Base-by-base conservation (phyloP, 2,888 invertebrate genomes). In the Sarcophaga subvicina region DNA sequence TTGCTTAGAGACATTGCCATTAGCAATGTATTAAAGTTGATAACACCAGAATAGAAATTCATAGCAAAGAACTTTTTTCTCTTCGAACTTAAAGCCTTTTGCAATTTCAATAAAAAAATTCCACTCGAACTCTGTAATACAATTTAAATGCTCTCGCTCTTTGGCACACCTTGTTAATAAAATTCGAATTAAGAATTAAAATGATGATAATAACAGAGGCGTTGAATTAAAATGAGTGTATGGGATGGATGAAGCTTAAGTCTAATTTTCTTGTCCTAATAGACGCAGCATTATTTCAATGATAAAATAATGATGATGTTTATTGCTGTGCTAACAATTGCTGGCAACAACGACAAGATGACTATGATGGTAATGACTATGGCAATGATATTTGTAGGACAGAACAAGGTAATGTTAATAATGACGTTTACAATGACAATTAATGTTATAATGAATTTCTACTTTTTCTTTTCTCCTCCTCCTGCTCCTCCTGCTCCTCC, bases 221-320 rank as follows among this genome's bases (percentile, higher is more conserved):
- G 62, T 20, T 20, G 10, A 20, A 59, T 17, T 14, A 10, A 54
- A 17, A 27, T 17, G 54, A 25, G 17, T 22, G 27, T 4, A 14
- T 54, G 54, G 17, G 27, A 70, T 11, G 5, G 3, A 64, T 11
- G 17, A 67, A 4, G 37, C 27, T 37, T 27, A 76, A 17, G 14
- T 37, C 59, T 66, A 14, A 20, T 67, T 45, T 67, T 66, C 27
- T 76, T 77, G 66, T 66, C 54, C 64, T 76, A 66, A 77, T 77
- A 25, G 54, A 27, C 37, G 27, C 45, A 59, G 54, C 59, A 77
- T 77, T 77, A 77, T 67, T 67, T 77, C 59, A 77, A 77, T 67
- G 76, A 20, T 22, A 77, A 54, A 77, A 67, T 77, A 77, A 77
- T 77, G 37, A 77, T 54, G 66, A 67, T 77, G 59, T n/a, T 54